Percentiles rank a stretch among this genome's conserved stretches.
These are phyloP conservation scores for Cepphus grylle DNA, from an alignment of 2,113 vertebrate genomes.

Conservation along the genomic window DNA sequence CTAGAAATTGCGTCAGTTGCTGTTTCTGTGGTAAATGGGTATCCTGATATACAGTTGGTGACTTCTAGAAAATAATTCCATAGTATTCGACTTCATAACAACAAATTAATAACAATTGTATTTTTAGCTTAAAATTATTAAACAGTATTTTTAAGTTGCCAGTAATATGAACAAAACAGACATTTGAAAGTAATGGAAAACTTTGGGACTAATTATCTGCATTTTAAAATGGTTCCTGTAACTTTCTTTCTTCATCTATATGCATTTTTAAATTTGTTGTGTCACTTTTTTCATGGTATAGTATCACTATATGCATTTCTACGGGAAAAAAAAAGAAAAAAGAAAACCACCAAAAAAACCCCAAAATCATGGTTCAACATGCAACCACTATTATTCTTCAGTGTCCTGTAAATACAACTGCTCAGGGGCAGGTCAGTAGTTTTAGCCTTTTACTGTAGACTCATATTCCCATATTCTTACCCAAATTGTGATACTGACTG, in stretches of 20 bases:
- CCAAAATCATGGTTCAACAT: background rate
- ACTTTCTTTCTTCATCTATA: background rate
- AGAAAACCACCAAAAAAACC: background rate
- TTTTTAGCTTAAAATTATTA: background rate
- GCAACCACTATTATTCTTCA: background rate
- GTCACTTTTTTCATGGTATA: background rate
- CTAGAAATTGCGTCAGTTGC: background rate
- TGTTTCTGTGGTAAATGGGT: background rate
- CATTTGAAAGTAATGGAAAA: background rate
- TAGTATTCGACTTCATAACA: background rate
- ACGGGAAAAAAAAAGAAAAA: background rate
- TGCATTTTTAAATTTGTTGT: background rate
- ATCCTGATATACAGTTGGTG: background rate
- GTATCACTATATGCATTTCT: background rate
- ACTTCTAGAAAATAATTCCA: background rate
- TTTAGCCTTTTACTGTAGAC: background rate
- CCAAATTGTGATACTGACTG: background rate
- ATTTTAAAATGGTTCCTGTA: background rate
- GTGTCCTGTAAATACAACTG: background rate
- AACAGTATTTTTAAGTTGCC: background rate
- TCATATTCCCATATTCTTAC: background rate
- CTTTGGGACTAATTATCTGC: background rate
- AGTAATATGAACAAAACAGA: background rate
- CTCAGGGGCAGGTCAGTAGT: background rate
- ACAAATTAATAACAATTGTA: background rate